Evolutionary conservation across 2,797 vertebrate species (phyloP).

Genomic region (Galagoides demidoff): DNA sequence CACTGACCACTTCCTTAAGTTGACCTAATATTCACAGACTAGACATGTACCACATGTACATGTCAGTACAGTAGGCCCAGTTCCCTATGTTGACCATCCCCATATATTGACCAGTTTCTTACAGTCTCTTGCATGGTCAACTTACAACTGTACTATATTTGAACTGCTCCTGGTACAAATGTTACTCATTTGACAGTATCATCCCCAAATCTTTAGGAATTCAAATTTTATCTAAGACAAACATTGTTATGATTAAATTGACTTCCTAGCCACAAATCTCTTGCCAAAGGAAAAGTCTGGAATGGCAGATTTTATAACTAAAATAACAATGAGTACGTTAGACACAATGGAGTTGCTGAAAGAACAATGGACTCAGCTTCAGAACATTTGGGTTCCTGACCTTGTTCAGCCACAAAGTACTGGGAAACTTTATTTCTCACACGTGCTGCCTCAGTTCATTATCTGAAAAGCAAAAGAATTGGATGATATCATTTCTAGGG

Average conservation of each 20-base stretch:
- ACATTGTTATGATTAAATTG: conserved; percentile 35
- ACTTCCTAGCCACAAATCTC: conserved; percentile 7
- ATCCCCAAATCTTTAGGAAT: neutral
- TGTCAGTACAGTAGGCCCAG: too few species aligned
- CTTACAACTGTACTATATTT: neutral
- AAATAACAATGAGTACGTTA: neutral
- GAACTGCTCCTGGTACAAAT: neutral
- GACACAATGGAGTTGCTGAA: neutral
- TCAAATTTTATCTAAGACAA: conserved; percentile 1
- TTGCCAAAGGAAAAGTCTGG: conserved; percentile 41
- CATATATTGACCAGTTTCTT: too few species aligned
- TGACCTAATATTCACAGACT: too few species aligned
- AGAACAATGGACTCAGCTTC: neutral
- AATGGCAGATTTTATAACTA: conserved; percentile 1
- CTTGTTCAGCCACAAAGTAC: neutral
- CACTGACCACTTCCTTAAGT: too few species aligned
- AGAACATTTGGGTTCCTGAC: neutral
- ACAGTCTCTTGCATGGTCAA: too few species aligned
- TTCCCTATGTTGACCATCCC: too few species aligned
- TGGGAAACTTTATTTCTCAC: neutral
- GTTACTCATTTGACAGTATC: neutral
- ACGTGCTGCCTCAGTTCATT: neutral
- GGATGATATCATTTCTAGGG: neutral
- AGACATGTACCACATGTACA: too few species aligned
- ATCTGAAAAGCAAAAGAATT: neutral